Base-by-base conservation (phyloP, 2,797 vertebrate genomes). In the Pangasius sanitwongsei region DNA sequence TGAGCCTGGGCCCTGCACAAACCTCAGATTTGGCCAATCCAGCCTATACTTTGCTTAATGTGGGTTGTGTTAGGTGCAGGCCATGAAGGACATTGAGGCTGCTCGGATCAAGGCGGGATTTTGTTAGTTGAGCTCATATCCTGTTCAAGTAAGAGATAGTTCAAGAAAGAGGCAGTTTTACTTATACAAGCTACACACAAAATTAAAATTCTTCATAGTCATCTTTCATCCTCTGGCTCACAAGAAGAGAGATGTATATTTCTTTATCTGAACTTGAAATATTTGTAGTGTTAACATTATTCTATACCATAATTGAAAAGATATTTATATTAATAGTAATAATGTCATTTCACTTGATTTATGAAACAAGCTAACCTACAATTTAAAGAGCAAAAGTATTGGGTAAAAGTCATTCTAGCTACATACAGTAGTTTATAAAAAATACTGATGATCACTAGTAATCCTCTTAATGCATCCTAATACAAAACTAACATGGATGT, bases 11-110 rank as follows among this genome's bases (percentile, higher is more conserved):
- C 90, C 93, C 88, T 94, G 91, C 93, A 93, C 93, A 94, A 95
- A 92, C 87, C 93, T 94, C 94, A 93, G 94, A 95, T 94, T 94
- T 89, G 91, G 93, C 91, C 91, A 90, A 91, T 88, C 91, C 91
- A 93, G 90, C 87, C 61, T 92, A 92, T 92, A 91, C 70, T 90
- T 83, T 84, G 8, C 83, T 75, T 90, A 84, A 88, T 81, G 50
- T 87, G 83, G 92, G 89, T 91, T 93, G 92, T 89, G 93, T 94
- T 86, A 59, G 88, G 25, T 91, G 93, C 86, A 80, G 90, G 91
- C 87, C 89, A 89, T 1, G 92, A 91, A 93, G 93, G 89, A 91
- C 75, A 72, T 63, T 20, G 77, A 89, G 90, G 89, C 69, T 74
- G 41, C 67, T 81, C 61, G 69, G 82, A 84, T 90, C 69, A 70